phyloP scores from a whole-genome alignment of 2,888 invertebrate species.

The Rhamphomyia laevipes region DNA sequence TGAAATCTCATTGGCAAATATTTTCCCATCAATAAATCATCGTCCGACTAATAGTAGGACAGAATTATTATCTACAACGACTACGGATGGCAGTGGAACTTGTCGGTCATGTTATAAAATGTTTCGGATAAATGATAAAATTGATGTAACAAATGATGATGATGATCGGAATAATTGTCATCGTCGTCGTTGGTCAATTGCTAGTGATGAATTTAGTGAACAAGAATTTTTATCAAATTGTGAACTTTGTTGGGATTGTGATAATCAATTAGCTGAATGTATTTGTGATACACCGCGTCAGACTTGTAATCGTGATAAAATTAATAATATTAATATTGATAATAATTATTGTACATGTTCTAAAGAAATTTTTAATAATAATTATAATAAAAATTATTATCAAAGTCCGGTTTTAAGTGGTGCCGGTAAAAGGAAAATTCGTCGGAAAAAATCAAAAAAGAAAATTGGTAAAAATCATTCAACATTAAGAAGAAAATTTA shows the following conservation, averaged over 20 bases:
- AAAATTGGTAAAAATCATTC: constrained; percentile 22
- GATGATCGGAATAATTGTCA: constrained; percentile 6
- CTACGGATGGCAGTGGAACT: constrained; percentile 7
- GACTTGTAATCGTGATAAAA: not conserved
- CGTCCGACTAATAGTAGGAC: too few species aligned
- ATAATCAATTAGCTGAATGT: constrained; percentile 20
- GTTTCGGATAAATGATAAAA: constrained; percentile 1
- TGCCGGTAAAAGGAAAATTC: constrained; percentile 14
- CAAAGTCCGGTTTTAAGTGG: not conserved
- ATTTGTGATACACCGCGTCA: constrained; percentile 11
- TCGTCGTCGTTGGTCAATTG: constrained; percentile 16
- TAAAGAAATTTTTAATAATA: not conserved
- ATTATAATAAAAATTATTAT: not conserved
- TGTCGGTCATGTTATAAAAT: constrained; percentile 16
- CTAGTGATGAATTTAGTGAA: constrained; percentile 21
- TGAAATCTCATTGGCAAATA: constrained; percentile 18
- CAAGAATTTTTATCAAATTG: constrained; percentile 21
- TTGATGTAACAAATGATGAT: constrained; percentile 6
- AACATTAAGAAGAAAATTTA: constrained; percentile 18
- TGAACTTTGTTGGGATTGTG: constrained; percentile 22
- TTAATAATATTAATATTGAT: constrained; percentile 1
- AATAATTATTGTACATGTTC: constrained; percentile 9
- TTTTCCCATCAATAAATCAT: constrained; percentile 19
- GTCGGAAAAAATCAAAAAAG: constrained; percentile 19
- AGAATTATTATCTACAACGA: not conserved